Base-by-base conservation (phyloP, 1,140 invertebrate species). In the Drosophila simulans region DNA sequence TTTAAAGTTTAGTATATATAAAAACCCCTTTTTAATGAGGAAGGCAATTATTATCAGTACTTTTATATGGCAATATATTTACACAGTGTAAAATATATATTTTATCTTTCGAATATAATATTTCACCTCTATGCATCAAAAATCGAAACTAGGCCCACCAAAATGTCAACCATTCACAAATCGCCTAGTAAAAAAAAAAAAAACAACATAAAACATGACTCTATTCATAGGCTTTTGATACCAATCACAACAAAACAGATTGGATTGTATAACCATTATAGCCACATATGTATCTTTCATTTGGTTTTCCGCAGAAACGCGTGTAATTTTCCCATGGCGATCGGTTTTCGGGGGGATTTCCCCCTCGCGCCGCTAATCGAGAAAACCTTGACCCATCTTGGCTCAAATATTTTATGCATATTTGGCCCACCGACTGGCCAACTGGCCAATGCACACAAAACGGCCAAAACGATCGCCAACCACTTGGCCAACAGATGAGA, bases 321-420 rank as follows among this genome's bases (percentile, higher is more conserved):
- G 20, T 31, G 34, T 57, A 11, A 70, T 70, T 71, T 70, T 71
- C 68, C 68, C 68, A 70, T 70, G 52, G 20, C 64, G 43, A 42
- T 48, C 34, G 45, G 11, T 5, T 22, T 20, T 43, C 31, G 40
- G 49, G 64, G 64, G 39, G 46, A n/a, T 31, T 52, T 13, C 15
- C 40, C 63, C 31, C 17, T 7, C 5, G 22, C 10, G 10, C 27
- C n/a, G 13, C 10, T 15, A 4, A 4, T 42, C 22, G 27, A 27
- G 52, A 31, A 37, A 70, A 71, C 68, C 68, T 71, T 71, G 68
- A 71, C 68, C 68, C 68, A 71, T 71, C 68, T 71, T 37, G 8
- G 20, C 20, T 11, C 20, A 70, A 71, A 71, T 70, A 70, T 49
- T 70, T 71, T 55, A 70, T 52, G 59, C 59, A 43, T 63, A 63